These are phyloP conservation scores for Stichopus horrens DNA, from an alignment of 53 echinoderm and acorn worm genomes.

Conservation along the genomic window DNA sequence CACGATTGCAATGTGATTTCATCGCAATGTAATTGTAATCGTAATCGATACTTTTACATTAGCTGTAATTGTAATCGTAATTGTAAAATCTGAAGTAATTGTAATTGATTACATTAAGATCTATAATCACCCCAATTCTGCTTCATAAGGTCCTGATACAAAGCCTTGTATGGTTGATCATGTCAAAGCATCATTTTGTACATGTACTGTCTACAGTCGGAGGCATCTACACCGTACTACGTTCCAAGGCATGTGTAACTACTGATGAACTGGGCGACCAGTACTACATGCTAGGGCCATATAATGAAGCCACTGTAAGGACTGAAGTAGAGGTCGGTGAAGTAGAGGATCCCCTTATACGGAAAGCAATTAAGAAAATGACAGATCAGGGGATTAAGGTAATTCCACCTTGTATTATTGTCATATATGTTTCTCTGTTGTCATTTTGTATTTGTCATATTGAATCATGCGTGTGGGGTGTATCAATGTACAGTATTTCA, in stretches of 20 bases:
- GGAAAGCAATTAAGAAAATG: slow-evolving; percentile 68
- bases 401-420: not conserved
- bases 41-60: no score
- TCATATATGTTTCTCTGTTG: not conserved
- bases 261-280: slow-evolving; percentile 91
- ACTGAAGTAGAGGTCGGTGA: slow-evolving; percentile 88
- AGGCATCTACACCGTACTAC: slow-evolving; percentile 89
- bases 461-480: not conserved
- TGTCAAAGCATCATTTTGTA: no score
- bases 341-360: slow-evolving; percentile 64
- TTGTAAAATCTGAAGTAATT: no score
- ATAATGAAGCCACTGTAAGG: slow-evolving; percentile 75
- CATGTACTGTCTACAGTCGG: slow-evolving; percentile 59
- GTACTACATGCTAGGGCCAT: slow-evolving; percentile 77
- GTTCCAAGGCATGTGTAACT: slow-evolving; percentile 86
- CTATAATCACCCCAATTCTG: no score
- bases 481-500: no score
- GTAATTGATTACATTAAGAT: no score
- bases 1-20: no score
- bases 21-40: no score
- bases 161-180: no score
- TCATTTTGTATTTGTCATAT: not conserved
- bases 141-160: no score
- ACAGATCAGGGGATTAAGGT: slow-evolving; percentile 74
- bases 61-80: no score